Base-by-base conservation (phyloP, 2,888 invertebrate species). In the Dryobota labecula region DNA sequence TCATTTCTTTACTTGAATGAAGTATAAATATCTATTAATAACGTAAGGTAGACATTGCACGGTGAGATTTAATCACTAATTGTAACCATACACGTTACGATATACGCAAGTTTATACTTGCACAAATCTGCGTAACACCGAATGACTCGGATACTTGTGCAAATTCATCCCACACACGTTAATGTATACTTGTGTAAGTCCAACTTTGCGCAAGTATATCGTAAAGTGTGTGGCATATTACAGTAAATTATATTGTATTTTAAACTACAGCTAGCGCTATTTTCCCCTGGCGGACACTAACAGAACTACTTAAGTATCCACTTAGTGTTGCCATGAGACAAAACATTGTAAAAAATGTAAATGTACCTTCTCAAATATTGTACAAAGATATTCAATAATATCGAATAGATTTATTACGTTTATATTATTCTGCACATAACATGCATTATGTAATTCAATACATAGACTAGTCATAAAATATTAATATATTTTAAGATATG, bases 381-480 rank as follows among this genome's bases (percentile, higher is more conserved):
- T 80, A 79, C 71, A 80, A 81, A 80, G 43, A 54, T 79, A 73
- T 83, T 56, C n/a, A 53, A 67, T 54, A 36, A 51, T 70, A 56
- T 57, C 53, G 24, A 64, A 60, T 66, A 66, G 13, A 81, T 49
- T n/a, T 47, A 30, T 38, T 43, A 43, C 24, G 20, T 62, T 60
- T 67, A 58, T 51, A 27, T 36, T 47, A 57, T 56, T 43, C 58
- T 60, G 49, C 57, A 62, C 62, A 58, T 53, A 62, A 54, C 38
- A 56, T 36, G 56, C 63, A 71, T 57, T 66, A 67, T 74, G 47
- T 73, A 70, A 62, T 68, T 66, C 33, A 66, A 70, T 63, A 73
- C 36, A 60, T 85, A 84, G 86, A 71, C 85, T 85, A 85, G 85
- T 85, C 85, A 85, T 70, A 70, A 49, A 73, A 74, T 70, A 67